Percentiles rank a stretch among this genome's conserved stretches.
These are phyloP conservation scores for Meta bourneti DNA, from an alignment of 2,888 invertebrate species.

Conservation along the genomic window DNA sequence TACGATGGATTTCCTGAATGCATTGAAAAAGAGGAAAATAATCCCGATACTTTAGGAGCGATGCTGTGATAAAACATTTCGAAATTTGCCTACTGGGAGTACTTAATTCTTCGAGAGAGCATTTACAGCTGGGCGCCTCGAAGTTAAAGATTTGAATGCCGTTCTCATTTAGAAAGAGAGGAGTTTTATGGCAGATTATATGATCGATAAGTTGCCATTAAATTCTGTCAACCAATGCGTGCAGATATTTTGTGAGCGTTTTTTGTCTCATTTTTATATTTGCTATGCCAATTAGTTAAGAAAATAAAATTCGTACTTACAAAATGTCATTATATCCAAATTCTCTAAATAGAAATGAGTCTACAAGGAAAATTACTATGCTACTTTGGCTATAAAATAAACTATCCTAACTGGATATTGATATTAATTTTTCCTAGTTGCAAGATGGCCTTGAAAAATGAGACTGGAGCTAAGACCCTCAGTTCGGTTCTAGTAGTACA, in stretches of 20 bases:
- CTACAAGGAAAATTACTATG: no score
- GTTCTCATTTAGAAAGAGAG: not conserved
- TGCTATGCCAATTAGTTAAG: not conserved
- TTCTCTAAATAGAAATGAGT: not conserved
- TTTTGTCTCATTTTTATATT: not conserved
- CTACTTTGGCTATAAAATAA: no score
- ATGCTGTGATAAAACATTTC: not conserved
- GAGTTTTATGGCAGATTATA: not conserved
- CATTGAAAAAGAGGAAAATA: constrained; percentile 5
- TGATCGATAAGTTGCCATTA: constrained; percentile 1
- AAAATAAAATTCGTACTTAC: not conserved
- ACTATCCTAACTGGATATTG: no score
- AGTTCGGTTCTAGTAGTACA: no score
- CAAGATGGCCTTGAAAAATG: no score
- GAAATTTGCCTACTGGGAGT: constrained; percentile 12
- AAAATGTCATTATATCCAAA: not conserved
- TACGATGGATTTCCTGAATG: not conserved
- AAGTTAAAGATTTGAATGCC: not conserved
- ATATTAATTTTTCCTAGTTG: no score
- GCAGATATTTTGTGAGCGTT: not conserved
- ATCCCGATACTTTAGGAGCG: not conserved
- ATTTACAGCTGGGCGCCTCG: not conserved
- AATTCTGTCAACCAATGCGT: not conserved
- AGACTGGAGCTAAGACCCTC: no score
- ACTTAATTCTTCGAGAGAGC: constrained; percentile 6